These are phyloP conservation scores for Clusia tigrina DNA, from an alignment of 2,888 invertebrate genomes.

Conservation along the genomic window DNA sequence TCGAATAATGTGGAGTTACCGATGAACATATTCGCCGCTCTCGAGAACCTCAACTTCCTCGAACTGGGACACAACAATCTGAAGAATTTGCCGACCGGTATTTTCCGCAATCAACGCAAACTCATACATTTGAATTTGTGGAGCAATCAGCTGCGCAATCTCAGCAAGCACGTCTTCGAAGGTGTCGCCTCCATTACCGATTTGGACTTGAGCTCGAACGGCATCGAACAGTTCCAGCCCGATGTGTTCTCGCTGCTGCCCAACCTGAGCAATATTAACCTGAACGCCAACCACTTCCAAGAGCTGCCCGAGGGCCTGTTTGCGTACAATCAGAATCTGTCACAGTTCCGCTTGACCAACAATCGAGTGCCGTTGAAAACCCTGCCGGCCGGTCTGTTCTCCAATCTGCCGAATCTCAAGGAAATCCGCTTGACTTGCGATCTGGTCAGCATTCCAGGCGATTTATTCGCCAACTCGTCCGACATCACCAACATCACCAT, in stretches of 20 bases:
- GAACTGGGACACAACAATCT: constrained; percentile 76
- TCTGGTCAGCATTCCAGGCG: constrained; percentile 68
- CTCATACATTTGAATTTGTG: constrained; percentile 73
- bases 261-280: constrained; percentile 71
- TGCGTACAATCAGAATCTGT: constrained; percentile 67
- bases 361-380: constrained; percentile 69
- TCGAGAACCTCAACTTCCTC: constrained; percentile 69
- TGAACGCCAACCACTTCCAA: constrained; percentile 74
- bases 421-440: constrained; percentile 70
- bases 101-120: constrained; percentile 71
- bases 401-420: constrained; percentile 68
- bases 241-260: constrained; percentile 71
- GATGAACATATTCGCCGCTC: constrained; percentile 67
- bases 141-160: constrained; percentile 73
- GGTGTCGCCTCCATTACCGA: constrained; percentile 71
- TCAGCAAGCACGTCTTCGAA: constrained; percentile 71
- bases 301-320: constrained; percentile 72
- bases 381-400: constrained; percentile 70
- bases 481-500: constrained; percentile 71
- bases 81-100: constrained; percentile 68
- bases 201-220: constrained; percentile 75
- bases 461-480: constrained; percentile 71
- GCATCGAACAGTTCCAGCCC: constrained; percentile 69
- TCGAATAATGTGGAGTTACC: constrained; percentile 70
- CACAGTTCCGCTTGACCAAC: constrained; percentile 68